Base-by-base conservation (phyloP, 2,888 invertebrate genomes). In the Stenichneumon culpator region DNA sequence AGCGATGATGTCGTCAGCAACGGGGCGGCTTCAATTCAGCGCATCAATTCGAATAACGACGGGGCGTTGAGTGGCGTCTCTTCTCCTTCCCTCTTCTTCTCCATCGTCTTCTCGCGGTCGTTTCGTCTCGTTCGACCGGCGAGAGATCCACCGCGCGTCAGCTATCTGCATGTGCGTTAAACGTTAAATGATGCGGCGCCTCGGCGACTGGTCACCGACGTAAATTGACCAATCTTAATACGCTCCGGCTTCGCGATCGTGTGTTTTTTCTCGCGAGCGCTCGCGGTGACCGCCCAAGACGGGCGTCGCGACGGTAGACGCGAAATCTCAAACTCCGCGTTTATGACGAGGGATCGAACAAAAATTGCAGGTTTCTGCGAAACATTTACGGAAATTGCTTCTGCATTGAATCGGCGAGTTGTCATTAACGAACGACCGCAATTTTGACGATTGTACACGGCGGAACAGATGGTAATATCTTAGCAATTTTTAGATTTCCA, bases 151-250 rank as follows among this genome's bases (percentile, higher is more conserved):
- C 85, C 44, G 44, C 75, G 75, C 63, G 52, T 74, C 72, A 57
- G 77, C 77, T 85, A 85, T 85, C 86, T 79, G 86, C 88, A 85
- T 88, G 85, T 82, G 89, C 89, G 90, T 91, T 89, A 90, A 89
- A 89, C 88, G 87, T 89, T 93, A 92, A 93, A 93, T 92, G 90
- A 90, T 89, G 89, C 91, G 93, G 93, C 93, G 93, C 93, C 93
- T 92, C 83, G 90, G 89, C 89, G 93, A 92, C 92, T 92, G 91
- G 87, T 89, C 90, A 90, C 89, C 91, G 89, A 87, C 86, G 89
- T 91, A 91, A 92, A 93, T 93, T 93, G 89, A 90, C 90, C 91
- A 90, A 92, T 92, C 91, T 93, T 90, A 88, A 90, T 88, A 77
- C 67, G 28, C 77, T 85, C 47, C 78, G 25, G 47, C 60, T 77